Evolutionary conservation across 2,113 vertebrate species (phyloP), one percentile per base, ranked within the genome.

Genomic region (Otolemur garnettii): DNA sequence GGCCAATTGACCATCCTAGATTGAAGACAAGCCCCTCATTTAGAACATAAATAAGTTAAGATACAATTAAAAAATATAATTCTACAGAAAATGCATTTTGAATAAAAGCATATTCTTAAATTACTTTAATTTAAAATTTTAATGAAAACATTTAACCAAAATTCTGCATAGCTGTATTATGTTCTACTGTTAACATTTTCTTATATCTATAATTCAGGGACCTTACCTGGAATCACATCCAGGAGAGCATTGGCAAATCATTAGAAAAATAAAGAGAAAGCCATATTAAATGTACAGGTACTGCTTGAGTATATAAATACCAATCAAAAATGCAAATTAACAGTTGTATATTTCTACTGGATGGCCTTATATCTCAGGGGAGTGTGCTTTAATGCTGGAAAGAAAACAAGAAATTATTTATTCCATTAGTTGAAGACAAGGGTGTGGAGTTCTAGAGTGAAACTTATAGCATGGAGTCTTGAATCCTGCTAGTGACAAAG

Each of bases 141-240:
- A 93, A 62, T 92, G 35, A 87, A 91, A 95, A 68, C 1, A 33
- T 68, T 80, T 59, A 38, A 57, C 38, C 50, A 91, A 84, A 82
- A 33, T 86, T 91, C 28, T 55, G n/a, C 30, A 14, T 55, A 79
- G 7, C 35, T 72, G 5, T 33, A 69, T 69, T 85, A 86, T 64
- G 5, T 18, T 83, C 1, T 74, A 53, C 22, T 88, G 45, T 50
- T 50, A 50, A 50, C 45, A 75, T 93, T 95, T 88, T 93, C 28
- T 95, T 90, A 17, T 30, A 55, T 57, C 4, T 92, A 24, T 94
- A 66, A 89, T 72, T 71, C 86, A 90, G 62, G 53, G 91, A 42
- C 33, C 8, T 74, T 78, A 79, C 18, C n/a, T 53, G 24, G 30
- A 82, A 89, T 87, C 62, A 78, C 4, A 68, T 75, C 50, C 38